Evolutionary conservation across 2,888 invertebrate species (phyloP), one percentile per base, ranked within the genome.

Genomic region (Antitype chi): DNA sequence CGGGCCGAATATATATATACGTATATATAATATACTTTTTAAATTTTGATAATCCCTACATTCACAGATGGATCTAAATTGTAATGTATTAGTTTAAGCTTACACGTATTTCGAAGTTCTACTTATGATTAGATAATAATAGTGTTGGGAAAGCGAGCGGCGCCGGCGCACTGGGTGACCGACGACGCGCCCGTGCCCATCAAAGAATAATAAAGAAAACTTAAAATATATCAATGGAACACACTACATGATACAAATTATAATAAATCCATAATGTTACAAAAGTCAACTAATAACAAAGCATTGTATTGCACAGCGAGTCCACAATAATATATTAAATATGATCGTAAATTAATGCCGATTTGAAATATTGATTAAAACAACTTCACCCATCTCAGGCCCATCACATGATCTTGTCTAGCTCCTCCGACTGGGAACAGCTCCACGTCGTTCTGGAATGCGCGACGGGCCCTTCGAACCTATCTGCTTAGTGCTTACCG

Each of bases 1-100:
- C 97, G 97, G 97, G 97, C 97, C 97, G 96, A 97, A 97, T 97
- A 97, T n/a, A 55, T 73, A 80, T 71, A 81, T 66, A 77, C 52
- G 73, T 80, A 76, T 84, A 85, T 81, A 78, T 84, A 81, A 81
- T 80, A 84, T 70, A 77, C 67, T 82, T 88, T 76, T 78, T 49
- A 85, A 93, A 96, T 96, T 96, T 96, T 96, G 95, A 94, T 93
- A 82, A 92, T 93, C 92, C 94, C 94, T 96, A 96, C 93, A 86
- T 92, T 94, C 93, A 94, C 93, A 94, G 94, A 95, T 95, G 94
- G 93, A 92, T 95, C 93, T 95, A 95, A 90, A 90, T 91, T 92
- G 91, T 93, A 90, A 91, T 89, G 82, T 90, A 90, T 91, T 93
- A 90, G 86, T 91, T 38, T 91, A 95, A 94, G 94, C 94, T 94